Conservation (phyloP, 2,797 vertebrate species). For the Delichon dasypus region DNA sequence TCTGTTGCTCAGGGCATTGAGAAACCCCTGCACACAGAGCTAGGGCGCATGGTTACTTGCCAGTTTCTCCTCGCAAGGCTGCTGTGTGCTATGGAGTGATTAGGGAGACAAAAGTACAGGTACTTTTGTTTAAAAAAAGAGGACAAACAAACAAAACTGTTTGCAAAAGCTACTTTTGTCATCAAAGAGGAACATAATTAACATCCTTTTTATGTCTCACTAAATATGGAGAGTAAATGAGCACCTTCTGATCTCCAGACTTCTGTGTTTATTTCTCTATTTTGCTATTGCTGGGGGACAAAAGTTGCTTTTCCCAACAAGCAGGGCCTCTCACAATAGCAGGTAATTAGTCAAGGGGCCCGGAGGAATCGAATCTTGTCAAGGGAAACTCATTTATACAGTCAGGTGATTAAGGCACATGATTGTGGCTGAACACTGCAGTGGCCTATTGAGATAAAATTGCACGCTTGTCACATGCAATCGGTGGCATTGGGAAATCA, state of each 20-base stretch:
- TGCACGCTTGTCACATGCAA: constrained; percentile 13
- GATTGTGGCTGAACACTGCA: constrained; percentile 43
- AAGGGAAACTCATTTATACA: constrained; percentile 63
- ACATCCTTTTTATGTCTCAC: not conserved
- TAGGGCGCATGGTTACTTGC: not conserved
- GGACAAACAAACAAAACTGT: constrained; percentile 25
- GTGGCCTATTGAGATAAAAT: constrained; percentile 25
- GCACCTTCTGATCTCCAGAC: constrained; percentile 36
- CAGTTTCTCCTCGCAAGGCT: not conserved
- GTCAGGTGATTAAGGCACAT: constrained; percentile 68
- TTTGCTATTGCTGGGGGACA: constrained; percentile 46
- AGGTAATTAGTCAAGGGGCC: constrained; percentile 71
- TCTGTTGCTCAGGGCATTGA: not conserved
- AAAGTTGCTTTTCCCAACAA: constrained; percentile 42
- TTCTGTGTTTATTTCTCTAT: constrained; percentile 48
- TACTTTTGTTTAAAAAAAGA: not conserved
- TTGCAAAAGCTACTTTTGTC: constrained; percentile 40
- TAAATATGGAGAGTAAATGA: constrained; percentile 29
- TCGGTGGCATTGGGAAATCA: not conserved
- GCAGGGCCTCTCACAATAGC: constrained; percentile 56
- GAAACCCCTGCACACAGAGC: not conserved
- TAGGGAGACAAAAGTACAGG: not conserved
- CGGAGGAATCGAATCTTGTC: constrained; percentile 59
- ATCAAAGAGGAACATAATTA: constrained; percentile 38
- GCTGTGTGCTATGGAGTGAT: not conserved